phyloP scores from a whole-genome alignment of 2,113 vertebrate genomes.

The Saimiri boliviensis region DNA sequence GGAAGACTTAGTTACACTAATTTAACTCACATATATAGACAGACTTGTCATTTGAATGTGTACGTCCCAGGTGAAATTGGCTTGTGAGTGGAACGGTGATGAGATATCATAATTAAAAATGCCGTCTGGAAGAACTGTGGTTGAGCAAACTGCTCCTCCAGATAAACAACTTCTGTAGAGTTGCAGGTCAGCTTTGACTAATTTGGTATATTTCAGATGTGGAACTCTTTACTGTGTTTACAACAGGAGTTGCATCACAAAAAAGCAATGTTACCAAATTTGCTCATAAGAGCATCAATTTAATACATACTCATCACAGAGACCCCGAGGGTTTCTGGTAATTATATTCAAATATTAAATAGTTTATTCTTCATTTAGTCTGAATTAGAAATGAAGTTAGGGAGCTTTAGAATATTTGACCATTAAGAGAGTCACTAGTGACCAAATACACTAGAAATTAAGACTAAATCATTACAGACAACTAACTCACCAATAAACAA shows the following conservation, averaged over 20 bases:
- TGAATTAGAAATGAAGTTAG: conserved; percentile 39
- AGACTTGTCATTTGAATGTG: conserved; percentile 65
- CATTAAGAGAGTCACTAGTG: background rate
- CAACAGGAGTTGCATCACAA: conserved; percentile 10
- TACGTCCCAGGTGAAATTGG: conserved; percentile 72
- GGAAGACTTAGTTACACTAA: conserved; percentile 61
- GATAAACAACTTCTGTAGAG: conserved; percentile 64
- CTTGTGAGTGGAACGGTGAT: conserved; percentile 79
- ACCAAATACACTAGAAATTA: background rate
- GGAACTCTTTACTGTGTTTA: background rate
- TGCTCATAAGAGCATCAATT: conserved; percentile 21
- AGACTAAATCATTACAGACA: background rate
- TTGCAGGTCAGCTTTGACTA: background rate
- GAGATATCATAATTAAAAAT: conserved; percentile 85
- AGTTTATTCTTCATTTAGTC: conserved; percentile 37
- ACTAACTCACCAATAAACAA: background rate
- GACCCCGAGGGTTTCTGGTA: conserved; percentile 4
- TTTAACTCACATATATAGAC: conserved; percentile 73
- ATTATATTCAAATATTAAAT: conserved; percentile 40
- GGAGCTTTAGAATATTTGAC: conserved; percentile 45
- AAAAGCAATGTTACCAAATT: conserved; percentile 21
- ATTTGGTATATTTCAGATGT: background rate
- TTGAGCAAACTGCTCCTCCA: conserved; percentile 75
- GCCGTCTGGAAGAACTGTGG: conserved; percentile 78
- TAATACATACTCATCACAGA: conserved; percentile 42